Evolutionary conservation across 1,140 invertebrate species (phyloP).

Genomic region (Papilio glaucus): DNA sequence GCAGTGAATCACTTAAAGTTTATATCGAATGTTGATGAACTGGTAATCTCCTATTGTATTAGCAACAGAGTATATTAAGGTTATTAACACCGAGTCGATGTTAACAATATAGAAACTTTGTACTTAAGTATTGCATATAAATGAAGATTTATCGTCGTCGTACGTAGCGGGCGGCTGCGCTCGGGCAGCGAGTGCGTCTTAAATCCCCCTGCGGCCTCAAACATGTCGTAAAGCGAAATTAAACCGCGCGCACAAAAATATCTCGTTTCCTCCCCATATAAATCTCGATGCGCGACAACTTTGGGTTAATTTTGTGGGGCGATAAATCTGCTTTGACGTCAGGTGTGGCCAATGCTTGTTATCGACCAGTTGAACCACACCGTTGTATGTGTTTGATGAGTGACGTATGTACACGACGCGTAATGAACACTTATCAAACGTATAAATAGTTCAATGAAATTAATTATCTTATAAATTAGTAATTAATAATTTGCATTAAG

Average conservation of each 20-base stretch:
- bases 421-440: neutral
- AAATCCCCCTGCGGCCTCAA: conserved; percentile 31
- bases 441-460: neutral
- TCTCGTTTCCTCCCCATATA: conserved; percentile 66
- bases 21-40: neutral
- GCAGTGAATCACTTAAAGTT: too few relatives aligned
- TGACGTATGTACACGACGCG: neutral
- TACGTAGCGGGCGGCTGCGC: neutral
- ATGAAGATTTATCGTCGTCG: conserved; percentile 27
- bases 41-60: neutral
- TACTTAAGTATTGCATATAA: conserved; percentile 27
- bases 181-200: conserved; percentile 17
- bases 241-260: conserved; percentile 55
- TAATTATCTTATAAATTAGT: neutral
- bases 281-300: conserved; percentile 64
- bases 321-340: conserved; percentile 61
- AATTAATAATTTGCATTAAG: too few relatives aligned
- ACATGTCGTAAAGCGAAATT: conserved; percentile 41
- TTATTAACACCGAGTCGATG: conserved; percentile 26
- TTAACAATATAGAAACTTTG: conserved; percentile 24
- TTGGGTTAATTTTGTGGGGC: conserved; percentile 66
- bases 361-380: neutral
- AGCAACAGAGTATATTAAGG: neutral
- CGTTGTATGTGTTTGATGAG: neutral
- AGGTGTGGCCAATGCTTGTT: conserved; percentile 31